A percentile compares a stretch with the other conserved stretches of the same genome.
phyloP scores from a whole-genome alignment of 2,888 invertebrate species.

The Netelia melanura region DNA sequence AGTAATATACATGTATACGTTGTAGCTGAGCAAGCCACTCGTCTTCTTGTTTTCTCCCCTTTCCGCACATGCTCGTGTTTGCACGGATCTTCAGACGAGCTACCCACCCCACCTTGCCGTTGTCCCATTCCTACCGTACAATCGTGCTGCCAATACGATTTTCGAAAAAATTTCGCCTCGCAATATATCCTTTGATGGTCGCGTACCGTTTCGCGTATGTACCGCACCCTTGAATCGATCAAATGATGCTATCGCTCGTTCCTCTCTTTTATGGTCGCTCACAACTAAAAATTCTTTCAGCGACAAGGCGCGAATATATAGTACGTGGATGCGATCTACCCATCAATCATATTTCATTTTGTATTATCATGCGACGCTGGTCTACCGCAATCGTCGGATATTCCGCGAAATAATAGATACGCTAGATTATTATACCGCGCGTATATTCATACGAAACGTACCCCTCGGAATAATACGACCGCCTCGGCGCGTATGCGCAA shows the following conservation, averaged over 20 bases:
- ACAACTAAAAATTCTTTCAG: not conserved
- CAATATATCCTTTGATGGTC: slow-evolving; percentile 14
- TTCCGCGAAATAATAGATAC: slow-evolving; percentile 27
- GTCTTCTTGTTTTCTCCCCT: slow-evolving; percentile 73
- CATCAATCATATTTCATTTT: slow-evolving; percentile 16
- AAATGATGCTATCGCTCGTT: slow-evolving; percentile 23
- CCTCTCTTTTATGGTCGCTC: not conserved
- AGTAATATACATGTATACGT: slow-evolving; percentile 32
- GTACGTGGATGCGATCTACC: not conserved
- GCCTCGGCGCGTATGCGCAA: slow-evolving; percentile 43
- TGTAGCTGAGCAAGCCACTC: slow-evolving; percentile 61
- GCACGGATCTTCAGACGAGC: slow-evolving; percentile 75
- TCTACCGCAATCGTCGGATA: slow-evolving; percentile 13
- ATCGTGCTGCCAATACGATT: slow-evolving; percentile 60
- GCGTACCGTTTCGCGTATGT: slow-evolving; percentile 11
- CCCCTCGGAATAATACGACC: slow-evolving; percentile 5
- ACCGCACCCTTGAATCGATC: slow-evolving; percentile 11
- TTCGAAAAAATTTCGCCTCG: slow-evolving; percentile 48
- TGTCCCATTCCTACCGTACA: slow-evolving; percentile 26
- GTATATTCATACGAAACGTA: slow-evolving; percentile 6
- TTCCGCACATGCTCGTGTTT: slow-evolving; percentile 75
- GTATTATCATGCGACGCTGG: slow-evolving; percentile 18
- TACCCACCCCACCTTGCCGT: slow-evolving; percentile 36
- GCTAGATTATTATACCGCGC: slow-evolving; percentile 17
- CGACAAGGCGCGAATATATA: not conserved